Percentiles rank a stretch among this genome's conserved stretches.
These are phyloP conservation scores for Bursaphelenchus okinawaensis DNA, from an alignment of 2,888 invertebrate species.

Conservation along the genomic window DNA sequence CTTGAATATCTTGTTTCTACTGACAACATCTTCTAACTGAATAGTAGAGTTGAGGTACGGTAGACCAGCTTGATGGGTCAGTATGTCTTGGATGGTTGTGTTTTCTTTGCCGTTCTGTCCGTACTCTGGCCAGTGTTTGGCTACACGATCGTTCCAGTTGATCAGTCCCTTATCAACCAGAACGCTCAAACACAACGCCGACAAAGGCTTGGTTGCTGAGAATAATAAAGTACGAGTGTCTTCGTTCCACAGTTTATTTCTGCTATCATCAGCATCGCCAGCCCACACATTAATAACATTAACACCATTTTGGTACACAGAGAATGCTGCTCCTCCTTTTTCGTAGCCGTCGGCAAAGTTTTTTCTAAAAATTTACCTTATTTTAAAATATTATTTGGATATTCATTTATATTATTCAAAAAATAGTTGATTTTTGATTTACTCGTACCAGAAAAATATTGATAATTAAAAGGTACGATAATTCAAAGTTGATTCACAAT, in stretches of 20 bases:
- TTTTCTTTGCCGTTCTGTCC: slow-evolving; percentile 59
- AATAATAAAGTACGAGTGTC: slow-evolving; percentile 58
- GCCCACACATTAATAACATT: slow-evolving; percentile 60
- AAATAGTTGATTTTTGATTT: no score
- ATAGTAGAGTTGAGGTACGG: slow-evolving; percentile 54
- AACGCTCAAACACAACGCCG: slow-evolving; percentile 46
- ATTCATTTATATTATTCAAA: no score
- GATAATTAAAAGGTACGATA: no score
- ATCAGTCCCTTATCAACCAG: slow-evolving; percentile 59
- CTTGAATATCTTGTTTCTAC: slow-evolving; percentile 46
- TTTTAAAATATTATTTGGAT: neutral
- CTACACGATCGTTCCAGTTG: slow-evolving; percentile 56
- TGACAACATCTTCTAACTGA: slow-evolving; percentile 44
- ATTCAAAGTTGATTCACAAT: no score
- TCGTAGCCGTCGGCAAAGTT: slow-evolving; percentile 58
- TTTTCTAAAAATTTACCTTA: slow-evolving; percentile 42
- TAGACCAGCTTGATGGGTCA: slow-evolving; percentile 59
- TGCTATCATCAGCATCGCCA: slow-evolving; percentile 58
- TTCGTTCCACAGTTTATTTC: slow-evolving; percentile 55
- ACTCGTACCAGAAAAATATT: no score
- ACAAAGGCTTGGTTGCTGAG: slow-evolving; percentile 58
- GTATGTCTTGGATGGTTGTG: slow-evolving; percentile 59
- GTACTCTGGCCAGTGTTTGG: slow-evolving; percentile 60
- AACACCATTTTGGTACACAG: slow-evolving; percentile 59
- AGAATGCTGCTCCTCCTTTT: slow-evolving; percentile 58